Evolutionary conservation across 2,888 invertebrate genomes (phyloP), one percentile per base, ranked within the genome.

Genomic region (Punctoribates punctum): DNA sequence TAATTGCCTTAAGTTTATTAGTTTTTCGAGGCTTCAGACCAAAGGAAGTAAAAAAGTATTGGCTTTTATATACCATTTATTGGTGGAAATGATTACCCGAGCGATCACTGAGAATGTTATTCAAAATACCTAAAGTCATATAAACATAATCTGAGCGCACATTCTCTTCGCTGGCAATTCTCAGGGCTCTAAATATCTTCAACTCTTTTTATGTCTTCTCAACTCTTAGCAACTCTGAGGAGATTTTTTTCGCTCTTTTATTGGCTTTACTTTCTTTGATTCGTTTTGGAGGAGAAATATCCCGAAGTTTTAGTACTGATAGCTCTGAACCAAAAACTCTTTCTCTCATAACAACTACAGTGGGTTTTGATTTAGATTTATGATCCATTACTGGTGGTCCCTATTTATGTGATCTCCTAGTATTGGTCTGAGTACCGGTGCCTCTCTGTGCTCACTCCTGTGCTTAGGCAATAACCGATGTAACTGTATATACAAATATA

Each of bases 331-430:
- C n/a, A 48, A 62, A 27, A 65, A 65, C 65, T 65, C 34, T 65
- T 70, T 38, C 62, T 29, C 62, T 38, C 65, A 34, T 38, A 70
- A n/a, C 1, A 6, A 65, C 34, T 65, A 34, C 42, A 70, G 46
- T 70, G 70, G 34, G 38, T 70, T 70, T 70, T 38, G 38, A 70
- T 70, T 70, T 70, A 70, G 70, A 70, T 70, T 70, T 70, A 70
- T 70, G 70, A 70, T 38, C 70, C 70, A 70, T 70, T 70, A 46
- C 70, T 70, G 70, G 70, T 70, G 70, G 70, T 70, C 70, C 70
- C 70, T 65, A 34, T 65, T 29, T 9, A 70, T 70, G 15, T 42
- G 38, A 38, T 70, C 38, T 70, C 65, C 6, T 23, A 54, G 54
- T 20, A 20, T 20, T 54, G 54, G 57, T 20, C 60, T 65, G 29